Evolutionary conservation across 2,888 invertebrate species (phyloP).

Genomic region (Trichopoda pennipes): DNA sequence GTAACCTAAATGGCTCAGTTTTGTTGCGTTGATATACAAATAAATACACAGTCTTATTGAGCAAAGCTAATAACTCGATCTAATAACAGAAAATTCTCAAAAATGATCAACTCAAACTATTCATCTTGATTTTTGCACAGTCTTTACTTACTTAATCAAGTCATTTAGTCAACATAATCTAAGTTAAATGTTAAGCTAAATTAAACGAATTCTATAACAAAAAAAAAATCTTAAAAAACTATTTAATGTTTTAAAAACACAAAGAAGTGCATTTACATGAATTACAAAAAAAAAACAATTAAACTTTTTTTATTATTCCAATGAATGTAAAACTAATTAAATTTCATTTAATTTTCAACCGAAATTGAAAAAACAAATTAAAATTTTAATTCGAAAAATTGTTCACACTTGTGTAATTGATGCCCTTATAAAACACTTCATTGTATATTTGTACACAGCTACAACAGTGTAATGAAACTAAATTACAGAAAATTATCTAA

Average conservation of each 20-base stretch:
- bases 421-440: slow-evolving; percentile 25
- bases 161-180: too few relatives aligned
- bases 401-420: slow-evolving; percentile 44
- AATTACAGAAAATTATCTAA: slow-evolving; percentile 65
- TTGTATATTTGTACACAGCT: slow-evolving; percentile 3
- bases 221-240: too few relatives aligned
- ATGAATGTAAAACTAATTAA: slow-evolving; percentile 16
- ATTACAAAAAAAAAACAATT: slow-evolving; percentile 5
- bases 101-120: too few relatives aligned
- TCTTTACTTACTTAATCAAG: too few relatives aligned
- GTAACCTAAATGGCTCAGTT: too few relatives aligned
- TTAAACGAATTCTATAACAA: background rate
- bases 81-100: too few relatives aligned
- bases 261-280: background rate
- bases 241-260: background rate
- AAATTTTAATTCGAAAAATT: slow-evolving; percentile 53
- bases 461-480: slow-evolving; percentile 39
- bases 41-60: too few relatives aligned
- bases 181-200: too few relatives aligned
- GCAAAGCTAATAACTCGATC: too few relatives aligned
- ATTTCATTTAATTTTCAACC: slow-evolving; percentile 15
- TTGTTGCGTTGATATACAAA: too few relatives aligned
- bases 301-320: background rate
- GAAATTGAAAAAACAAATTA: slow-evolving; percentile 22
- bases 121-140: too few relatives aligned